Evolutionary conservation across 35 echinoderm and acorn worm species (phyloP).

Genomic region (Hemicentrotus pulcherrimus): DNA sequence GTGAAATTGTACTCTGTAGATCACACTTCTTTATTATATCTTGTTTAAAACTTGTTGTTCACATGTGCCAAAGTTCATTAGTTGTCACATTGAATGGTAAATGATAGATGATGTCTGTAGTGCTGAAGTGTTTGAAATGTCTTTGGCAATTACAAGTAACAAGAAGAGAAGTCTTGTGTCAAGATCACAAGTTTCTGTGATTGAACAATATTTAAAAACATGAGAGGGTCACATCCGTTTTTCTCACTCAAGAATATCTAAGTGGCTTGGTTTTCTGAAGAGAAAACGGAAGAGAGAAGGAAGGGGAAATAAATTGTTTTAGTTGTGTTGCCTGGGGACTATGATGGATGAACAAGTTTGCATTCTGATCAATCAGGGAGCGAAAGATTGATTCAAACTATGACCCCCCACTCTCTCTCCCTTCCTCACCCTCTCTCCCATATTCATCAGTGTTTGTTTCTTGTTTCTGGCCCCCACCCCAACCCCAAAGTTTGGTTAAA

Average conservation of each 20-base stretch:
- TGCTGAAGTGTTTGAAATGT: not conserved
- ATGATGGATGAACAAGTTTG: not conserved
- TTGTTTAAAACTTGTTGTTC: not conserved
- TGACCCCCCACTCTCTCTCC: not conserved
- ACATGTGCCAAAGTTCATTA: not conserved
- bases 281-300: not conserved
- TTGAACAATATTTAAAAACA: not conserved
- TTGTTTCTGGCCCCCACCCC: not conserved
- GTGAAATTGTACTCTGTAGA: not conserved
- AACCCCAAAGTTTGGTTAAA: not conserved
- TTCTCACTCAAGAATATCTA: not conserved
- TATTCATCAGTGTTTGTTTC: not conserved
- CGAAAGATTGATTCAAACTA: not conserved
- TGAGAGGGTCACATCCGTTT: constrained; percentile 21
- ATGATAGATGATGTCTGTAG: not conserved
- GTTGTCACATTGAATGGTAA: not conserved
- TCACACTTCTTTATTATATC: not conserved
- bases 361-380: constrained; percentile 7
- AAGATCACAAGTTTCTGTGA: not conserved
- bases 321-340: not conserved
- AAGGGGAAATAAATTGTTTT: not conserved
- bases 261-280: not conserved
- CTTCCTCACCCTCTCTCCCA: not conserved
- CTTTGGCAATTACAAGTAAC: not conserved
- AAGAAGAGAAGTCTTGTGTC: not conserved